Evolutionary conservation across 2,113 vertebrate genomes (phyloP).

Genomic region (Microcebus jonahi): DNA sequence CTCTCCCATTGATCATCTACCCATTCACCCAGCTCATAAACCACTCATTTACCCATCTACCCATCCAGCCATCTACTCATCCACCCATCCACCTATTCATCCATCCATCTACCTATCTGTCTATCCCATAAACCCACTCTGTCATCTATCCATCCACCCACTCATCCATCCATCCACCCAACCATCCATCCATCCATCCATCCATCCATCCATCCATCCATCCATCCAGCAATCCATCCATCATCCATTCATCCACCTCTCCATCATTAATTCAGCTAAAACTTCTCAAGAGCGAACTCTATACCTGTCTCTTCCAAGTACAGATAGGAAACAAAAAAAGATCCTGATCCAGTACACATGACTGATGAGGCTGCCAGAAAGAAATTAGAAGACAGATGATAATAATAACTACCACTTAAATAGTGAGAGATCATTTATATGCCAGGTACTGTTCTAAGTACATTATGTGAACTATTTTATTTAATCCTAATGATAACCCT

Average conservation of each 20-base stretch:
- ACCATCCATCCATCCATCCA: neutral
- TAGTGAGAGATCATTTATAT: neutral
- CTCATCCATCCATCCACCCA: neutral
- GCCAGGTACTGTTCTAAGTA: neutral
- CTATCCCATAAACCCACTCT: too few species aligned
- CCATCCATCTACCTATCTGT: neutral
- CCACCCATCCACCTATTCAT: neutral
- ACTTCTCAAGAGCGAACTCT: neutral
- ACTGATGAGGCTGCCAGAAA: constrained; percentile 30
- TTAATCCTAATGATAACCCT: neutral
- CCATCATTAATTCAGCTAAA: constrained; percentile 15
- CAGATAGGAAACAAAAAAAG: constrained; percentile 36
- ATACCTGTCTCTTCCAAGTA: neutral
- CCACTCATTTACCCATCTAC: neutral
- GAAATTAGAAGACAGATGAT: constrained; percentile 25
- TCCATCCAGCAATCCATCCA: neutral
- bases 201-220: neutral
- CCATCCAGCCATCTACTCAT: neutral
- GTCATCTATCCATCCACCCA: neutral
- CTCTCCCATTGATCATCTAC: neutral
- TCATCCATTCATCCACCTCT: neutral
- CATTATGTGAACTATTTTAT: neutral
- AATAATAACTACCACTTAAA: constrained; percentile 14
- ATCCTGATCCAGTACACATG: neutral
- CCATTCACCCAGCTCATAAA: neutral